A percentile compares a stretch with the other conserved stretches of the same genome.
These are phyloP conservation scores for Macheiramphus alcinus DNA, from an alignment of 2,113 vertebrate genomes.

Conservation along the genomic window DNA sequence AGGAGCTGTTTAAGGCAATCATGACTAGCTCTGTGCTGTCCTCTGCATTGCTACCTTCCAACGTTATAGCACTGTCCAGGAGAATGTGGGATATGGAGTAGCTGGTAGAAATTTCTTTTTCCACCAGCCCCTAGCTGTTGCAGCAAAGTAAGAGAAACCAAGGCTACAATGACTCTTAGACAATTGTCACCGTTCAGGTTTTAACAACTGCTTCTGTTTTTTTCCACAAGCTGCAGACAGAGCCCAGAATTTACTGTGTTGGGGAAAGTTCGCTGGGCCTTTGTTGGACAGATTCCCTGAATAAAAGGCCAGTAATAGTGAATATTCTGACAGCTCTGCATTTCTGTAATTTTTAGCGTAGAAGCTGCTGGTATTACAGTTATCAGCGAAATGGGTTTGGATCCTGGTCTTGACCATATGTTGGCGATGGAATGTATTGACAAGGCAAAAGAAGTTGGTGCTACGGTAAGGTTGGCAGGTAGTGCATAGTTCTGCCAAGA, in stretches of 20 bases:
- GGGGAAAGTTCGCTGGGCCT: neutral
- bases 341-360: constrained; percentile 67
- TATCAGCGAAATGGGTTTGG: constrained; percentile 92
- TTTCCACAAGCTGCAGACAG: neutral
- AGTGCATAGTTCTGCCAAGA: neutral
- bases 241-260: neutral
- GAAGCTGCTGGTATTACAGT: constrained; percentile 90
- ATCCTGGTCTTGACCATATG: constrained; percentile 99
- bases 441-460: constrained; percentile 89
- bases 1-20: neutral
- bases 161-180: neutral
- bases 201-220: neutral
- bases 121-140: neutral
- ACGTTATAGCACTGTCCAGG: neutral
- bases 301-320: neutral
- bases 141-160: neutral
- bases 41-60: neutral
- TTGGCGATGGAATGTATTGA: constrained; percentile 96
- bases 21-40: neutral
- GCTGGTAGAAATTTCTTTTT: neutral
- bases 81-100: neutral
- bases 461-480: constrained; percentile 77
- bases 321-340: neutral
- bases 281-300: neutral
- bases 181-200: neutral